Conservation (phyloP, 2,113 vertebrate species). For the Pollachius pollachius region DNA sequence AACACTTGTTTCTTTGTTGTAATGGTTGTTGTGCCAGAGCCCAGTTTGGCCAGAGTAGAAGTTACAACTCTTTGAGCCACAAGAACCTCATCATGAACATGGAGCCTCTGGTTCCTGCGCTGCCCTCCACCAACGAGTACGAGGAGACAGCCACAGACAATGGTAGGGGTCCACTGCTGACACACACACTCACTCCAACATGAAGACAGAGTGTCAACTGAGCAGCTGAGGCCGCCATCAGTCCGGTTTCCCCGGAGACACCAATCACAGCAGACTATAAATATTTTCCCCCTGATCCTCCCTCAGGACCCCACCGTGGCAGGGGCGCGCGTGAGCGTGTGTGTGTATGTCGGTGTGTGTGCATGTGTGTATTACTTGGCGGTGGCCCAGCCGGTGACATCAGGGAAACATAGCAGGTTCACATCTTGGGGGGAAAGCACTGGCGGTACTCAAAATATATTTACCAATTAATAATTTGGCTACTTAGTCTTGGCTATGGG, state of each 20-base stretch:
- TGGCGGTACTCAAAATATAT: slow-evolving; percentile 39
- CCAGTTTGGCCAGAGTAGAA: slow-evolving; percentile 87
- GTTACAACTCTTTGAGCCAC: slow-evolving; percentile 88
- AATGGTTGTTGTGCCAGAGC: slow-evolving; percentile 73
- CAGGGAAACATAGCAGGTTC: slow-evolving; percentile 28
- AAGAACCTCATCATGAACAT: slow-evolving; percentile 98
- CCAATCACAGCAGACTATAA: slow-evolving; percentile 68
- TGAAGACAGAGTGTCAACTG: slow-evolving; percentile 47
- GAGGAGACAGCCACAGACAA: slow-evolving; percentile 77
- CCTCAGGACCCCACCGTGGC: slow-evolving; percentile 42
- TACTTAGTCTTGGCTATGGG: not conserved
- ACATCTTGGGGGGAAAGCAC: slow-evolving; percentile 9
- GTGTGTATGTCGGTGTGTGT: not conserved
- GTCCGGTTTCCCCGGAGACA: slow-evolving; percentile 61
- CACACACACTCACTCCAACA: not conserved
- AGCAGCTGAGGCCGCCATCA: slow-evolving; percentile 66
- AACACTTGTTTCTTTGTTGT: not conserved
- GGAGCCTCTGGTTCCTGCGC: slow-evolving; percentile 89
- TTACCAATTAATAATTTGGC: slow-evolving; percentile 35
- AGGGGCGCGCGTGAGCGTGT: slow-evolving; percentile 12
- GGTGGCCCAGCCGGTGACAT: slow-evolving; percentile 24
- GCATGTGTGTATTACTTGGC: slow-evolving; percentile 6
- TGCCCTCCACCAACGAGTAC: slow-evolving; percentile 84
- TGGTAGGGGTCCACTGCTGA: slow-evolving; percentile 69
- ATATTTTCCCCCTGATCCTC: slow-evolving; percentile 67